A percentile compares a stretch with the other conserved stretches of the same genome.
phyloP scores from a whole-genome alignment of 2,113 vertebrate species.

The Puma concolor region DNA sequence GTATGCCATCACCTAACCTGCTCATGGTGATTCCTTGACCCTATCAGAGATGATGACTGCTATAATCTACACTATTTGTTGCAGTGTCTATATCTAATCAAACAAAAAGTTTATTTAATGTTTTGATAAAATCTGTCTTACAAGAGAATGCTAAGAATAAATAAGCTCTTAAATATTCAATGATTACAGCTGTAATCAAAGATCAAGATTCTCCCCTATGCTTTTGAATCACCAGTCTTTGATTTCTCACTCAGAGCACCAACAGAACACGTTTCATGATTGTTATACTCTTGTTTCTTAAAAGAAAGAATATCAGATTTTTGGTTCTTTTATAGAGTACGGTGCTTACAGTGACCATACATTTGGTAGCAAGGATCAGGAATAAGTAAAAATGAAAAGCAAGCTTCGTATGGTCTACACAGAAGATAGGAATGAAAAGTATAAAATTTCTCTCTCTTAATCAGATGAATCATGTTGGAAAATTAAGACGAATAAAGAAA shows the following conservation, averaged over 20 bases:
- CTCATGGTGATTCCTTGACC: not conserved
- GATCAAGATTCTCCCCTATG: not conserved
- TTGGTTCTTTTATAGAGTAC: not conserved
- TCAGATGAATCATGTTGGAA: not conserved
- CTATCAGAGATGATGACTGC: not conserved
- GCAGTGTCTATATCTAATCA: not conserved
- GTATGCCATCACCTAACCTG: not conserved
- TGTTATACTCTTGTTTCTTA: conserved; percentile 19
- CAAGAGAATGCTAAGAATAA: not conserved
- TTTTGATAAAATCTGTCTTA: conserved; percentile 53
- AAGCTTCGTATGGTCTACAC: not conserved
- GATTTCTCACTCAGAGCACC: not conserved
- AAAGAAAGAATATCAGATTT: conserved; percentile 31
- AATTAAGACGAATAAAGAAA: conserved; percentile 43
- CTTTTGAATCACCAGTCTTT: not conserved
- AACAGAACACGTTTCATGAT: not conserved
- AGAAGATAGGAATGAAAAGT: not conserved
- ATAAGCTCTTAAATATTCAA: conserved; percentile 8
- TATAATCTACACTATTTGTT: not conserved
- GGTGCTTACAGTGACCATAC: not conserved
- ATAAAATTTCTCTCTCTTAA: conserved; percentile 19
- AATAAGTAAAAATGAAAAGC: conserved; percentile 1
- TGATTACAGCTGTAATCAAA: not conserved
- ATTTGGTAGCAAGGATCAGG: conserved; percentile 18
- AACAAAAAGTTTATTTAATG: not conserved